Conservation (phyloP, 2,797 vertebrate genomes). For the Taeniopygia guttata region DNA sequence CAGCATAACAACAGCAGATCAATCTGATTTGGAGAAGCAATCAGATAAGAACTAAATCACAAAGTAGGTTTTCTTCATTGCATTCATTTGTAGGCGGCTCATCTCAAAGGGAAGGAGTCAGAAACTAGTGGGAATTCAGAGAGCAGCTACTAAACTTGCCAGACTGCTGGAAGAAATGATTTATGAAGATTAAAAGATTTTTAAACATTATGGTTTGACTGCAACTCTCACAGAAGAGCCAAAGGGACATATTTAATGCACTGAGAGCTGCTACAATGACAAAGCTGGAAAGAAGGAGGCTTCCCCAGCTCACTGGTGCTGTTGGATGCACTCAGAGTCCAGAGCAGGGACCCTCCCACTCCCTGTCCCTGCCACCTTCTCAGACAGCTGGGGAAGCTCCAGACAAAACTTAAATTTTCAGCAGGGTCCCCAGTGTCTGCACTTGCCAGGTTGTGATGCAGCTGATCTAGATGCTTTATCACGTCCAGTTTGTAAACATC, state of each 20-base stretch:
- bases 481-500: conserved; percentile 53
- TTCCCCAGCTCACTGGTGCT: background rate
- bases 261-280: background rate
- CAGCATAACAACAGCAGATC: background rate
- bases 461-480: conserved; percentile 46
- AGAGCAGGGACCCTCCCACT: accelerated
- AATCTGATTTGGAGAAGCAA: conserved; percentile 24
- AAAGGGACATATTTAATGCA: conserved; percentile 12
- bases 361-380: background rate
- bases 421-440: background rate
- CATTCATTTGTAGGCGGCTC: conserved; percentile 30
- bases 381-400: background rate
- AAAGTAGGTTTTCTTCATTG: conserved; percentile 21
- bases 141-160: conserved; percentile 19
- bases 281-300: background rate
- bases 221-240: conserved; percentile 14
- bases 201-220: conserved; percentile 15
- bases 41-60: conserved; percentile 25
- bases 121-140: conserved; percentile 30
- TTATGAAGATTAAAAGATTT: conserved; percentile 60
- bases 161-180: conserved; percentile 50
- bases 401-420: background rate
- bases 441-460: background rate
- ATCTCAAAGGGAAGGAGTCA: background rate
- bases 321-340: accelerated